Base-by-base conservation (phyloP, 2,797 vertebrate species). In the Mus spretus region DNA sequence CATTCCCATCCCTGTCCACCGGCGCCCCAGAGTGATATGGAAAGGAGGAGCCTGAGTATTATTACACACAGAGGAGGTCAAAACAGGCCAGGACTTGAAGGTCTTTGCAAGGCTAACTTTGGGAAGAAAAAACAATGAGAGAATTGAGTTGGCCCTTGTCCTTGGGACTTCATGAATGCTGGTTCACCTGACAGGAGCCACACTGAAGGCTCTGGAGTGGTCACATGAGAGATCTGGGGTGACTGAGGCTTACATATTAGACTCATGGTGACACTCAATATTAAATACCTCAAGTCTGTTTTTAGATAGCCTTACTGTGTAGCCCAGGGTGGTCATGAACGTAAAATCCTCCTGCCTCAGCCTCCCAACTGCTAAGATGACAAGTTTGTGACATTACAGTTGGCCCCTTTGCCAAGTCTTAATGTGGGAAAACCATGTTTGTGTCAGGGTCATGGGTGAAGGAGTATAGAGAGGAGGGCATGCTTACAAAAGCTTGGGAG, bases 21-120 rank as follows among this genome's bases (percentile, higher is more conserved):
- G 2, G 31, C 15, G 1, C 15, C 15, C 67, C 67, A n/a, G 15
- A n/a, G 28, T 12, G 11, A 47, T 0, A 0, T 17, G 28, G 44
- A 26, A 67, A 55, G 20, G 85, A 81, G 13, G 61, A 70, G 50
- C 12, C 57, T n/a, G 17, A 31, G 24, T 6, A 7, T 61, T 6
- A 7, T 61, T 37, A 24, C 53, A 9, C 63, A 57, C 7, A 59
- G 80, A 61, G 57, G 78, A 53, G 34, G 34, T 61, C 19, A 31
- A 61, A 34, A 26, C 40, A 82, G 44, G 79, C 72, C 50, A 84
- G 57, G 88, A 53, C 8, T 61, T 61, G 61, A 72, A 90, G 17
- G 13, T 70, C 37, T 53, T 84, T n/a, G 44, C 44, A 67, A 85
- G 63, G 6, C 31, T 40, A 26, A 34, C 19, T 53, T 85, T 50